Evolutionary conservation across 2,113 vertebrate species (phyloP).

Genomic region (Pachycephala philippinensis): DNA sequence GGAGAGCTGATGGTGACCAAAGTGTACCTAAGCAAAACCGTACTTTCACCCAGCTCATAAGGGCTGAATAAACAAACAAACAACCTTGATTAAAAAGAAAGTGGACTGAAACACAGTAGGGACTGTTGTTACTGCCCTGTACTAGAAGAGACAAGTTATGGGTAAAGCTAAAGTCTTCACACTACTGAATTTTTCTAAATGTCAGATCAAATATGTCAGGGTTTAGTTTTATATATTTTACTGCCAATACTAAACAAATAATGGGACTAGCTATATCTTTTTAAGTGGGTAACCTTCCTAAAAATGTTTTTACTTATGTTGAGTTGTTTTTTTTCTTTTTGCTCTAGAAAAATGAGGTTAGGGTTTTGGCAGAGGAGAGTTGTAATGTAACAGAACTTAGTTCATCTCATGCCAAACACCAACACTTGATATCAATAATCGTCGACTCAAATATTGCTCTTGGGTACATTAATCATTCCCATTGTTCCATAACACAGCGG

Average conservation of each 20-base stretch:
- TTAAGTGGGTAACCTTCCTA: neutral
- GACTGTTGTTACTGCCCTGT: neutral
- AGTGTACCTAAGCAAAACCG: constrained; percentile 9
- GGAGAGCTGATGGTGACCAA: constrained; percentile 8
- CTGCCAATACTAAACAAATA: neutral
- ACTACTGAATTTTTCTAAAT: neutral
- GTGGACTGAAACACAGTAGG: neutral
- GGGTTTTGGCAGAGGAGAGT: neutral
- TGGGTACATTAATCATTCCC: constrained; percentile 21
- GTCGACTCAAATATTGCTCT: neutral
- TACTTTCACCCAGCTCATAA: constrained; percentile 2
- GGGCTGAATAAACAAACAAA: constrained; percentile 53
- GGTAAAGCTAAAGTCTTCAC: neutral
- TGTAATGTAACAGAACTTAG: neutral
- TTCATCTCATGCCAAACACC: constrained; percentile 24
- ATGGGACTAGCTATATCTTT: neutral
- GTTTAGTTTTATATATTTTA: neutral
- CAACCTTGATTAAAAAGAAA: constrained; percentile 19
- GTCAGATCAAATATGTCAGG: neutral
- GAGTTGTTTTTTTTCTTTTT: neutral
- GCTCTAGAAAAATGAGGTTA: neutral
- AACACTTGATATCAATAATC: constrained; percentile 20
- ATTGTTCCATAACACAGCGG: constrained; percentile 22
- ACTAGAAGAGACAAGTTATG: neutral
- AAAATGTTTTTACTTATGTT: neutral